Conservation (phyloP, 2,113 vertebrate genomes). For the Malurus alboscapulatus region DNA sequence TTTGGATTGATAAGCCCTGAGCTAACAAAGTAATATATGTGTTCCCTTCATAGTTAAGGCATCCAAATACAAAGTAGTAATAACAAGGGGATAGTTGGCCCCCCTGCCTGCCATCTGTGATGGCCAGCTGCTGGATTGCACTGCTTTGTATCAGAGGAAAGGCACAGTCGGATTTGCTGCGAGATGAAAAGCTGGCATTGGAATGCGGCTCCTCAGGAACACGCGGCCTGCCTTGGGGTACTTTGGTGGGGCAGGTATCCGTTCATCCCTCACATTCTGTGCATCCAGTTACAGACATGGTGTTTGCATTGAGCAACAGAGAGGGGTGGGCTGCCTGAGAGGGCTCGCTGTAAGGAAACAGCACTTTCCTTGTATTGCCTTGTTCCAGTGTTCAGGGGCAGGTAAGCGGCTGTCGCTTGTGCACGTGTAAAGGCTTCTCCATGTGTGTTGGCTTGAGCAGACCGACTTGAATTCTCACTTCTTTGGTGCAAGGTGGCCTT, state of each 20-base stretch:
- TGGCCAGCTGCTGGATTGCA: constrained; percentile 17
- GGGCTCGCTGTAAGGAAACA: not conserved
- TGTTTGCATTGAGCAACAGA: not conserved
- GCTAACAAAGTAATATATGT: not conserved
- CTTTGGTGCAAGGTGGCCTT: not conserved
- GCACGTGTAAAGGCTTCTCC: accelerated
- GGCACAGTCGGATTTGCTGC: not conserved
- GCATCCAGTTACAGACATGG: accelerated
- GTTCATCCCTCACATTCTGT: not conserved
- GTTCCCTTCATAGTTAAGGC: not conserved
- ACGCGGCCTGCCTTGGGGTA: accelerated
- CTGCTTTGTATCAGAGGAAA: not conserved
- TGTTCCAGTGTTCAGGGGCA: not conserved
- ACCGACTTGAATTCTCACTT: accelerated
- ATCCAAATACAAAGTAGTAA: not conserved
- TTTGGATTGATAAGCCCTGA: not conserved
- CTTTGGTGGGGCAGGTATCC: not conserved
- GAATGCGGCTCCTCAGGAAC: not conserved
- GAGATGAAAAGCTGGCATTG: not conserved
- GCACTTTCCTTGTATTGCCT: not conserved
- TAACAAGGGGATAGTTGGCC: not conserved
- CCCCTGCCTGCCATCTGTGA: constrained; percentile 14
- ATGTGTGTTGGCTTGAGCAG: accelerated
- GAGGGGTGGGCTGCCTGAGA: accelerated
- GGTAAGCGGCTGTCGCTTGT: accelerated